Percentiles rank a stretch among this genome's conserved stretches.
Evolutionary conservation across 1,140 invertebrate species (phyloP).

Genomic region (Ditylenchus dipsaci): DNA sequence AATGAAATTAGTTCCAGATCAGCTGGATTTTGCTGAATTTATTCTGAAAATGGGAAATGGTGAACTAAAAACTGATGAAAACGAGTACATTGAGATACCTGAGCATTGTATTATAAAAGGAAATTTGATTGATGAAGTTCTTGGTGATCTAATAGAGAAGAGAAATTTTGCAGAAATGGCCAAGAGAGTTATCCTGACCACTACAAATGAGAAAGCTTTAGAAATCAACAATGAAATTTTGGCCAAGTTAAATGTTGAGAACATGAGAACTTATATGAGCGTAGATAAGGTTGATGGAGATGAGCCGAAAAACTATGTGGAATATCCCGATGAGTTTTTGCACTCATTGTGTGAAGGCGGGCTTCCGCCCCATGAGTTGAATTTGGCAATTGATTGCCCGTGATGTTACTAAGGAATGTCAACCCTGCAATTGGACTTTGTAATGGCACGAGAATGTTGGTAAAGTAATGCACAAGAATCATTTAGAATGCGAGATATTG

Average conservation of each 20-base stretch:
- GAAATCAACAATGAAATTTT: background rate
- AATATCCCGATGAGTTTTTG: background rate
- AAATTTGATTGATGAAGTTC: background rate
- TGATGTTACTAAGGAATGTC: background rate
- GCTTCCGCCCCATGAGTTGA: no score
- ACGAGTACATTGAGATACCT: background rate
- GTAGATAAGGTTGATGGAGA: no score
- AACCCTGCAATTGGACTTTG: no score
- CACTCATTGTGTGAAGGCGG: background rate
- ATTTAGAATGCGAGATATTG: background rate
- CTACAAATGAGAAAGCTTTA: background rate
- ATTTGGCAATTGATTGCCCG: no score
- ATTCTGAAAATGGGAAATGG: no score
- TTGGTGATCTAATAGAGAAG: background rate
- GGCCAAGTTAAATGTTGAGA: background rate
- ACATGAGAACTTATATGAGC: no score
- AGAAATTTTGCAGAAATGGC: no score
- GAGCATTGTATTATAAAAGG: background rate
- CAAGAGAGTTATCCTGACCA: no score
- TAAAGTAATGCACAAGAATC: constrained; percentile 1
- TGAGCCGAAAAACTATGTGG: background rate
- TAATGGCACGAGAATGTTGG: constrained; percentile 4
- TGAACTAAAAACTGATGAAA: background rate
- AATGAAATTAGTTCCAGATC: background rate
- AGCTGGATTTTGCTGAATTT: background rate